Base-by-base conservation (phyloP, 2,113 vertebrate genomes). In the Cettia cetti region DNA sequence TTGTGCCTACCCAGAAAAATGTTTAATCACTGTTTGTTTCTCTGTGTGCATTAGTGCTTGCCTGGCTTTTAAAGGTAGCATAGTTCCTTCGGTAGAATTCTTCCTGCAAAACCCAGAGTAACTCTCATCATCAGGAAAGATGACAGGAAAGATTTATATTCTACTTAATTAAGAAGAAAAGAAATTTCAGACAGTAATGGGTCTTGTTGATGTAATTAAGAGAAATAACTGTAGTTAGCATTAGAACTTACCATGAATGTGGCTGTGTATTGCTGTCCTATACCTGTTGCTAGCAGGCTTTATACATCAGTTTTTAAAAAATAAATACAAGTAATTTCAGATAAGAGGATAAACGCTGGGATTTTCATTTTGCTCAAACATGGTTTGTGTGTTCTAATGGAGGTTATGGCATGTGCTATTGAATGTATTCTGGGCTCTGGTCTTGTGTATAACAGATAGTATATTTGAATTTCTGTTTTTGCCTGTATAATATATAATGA, bases 21-120 rank as follows among this genome's bases (percentile, higher is more conserved):
- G 42, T 92, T 92, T 86, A 53, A 82, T 93, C 42, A 49, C 49
- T 65, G 16, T 74, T 83, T 86, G 49, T 83, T 86, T 64, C 31
- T 74, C 83, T 78, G 24, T 26, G 3, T 78, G 74, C 91, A 93
- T 96, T 96, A 96, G 44, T 39, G 63, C 57, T 82, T 82, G 83
- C 31, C 21, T 54, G 54, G 86, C 86, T 94, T 84, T 95, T 94
- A 95, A 92, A 26, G 81, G 49, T 23, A 76, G 59, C 0, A 0
- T 21, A 52, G n/a, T 50, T 89, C 16, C 24, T 89, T 49, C 1
- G 0, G 74, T 15, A 57, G 27, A 76, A 54, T 86, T 89, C 60
- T 84, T 86, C 44, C 57, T 72, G 50, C 65, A 85, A 89, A 81
- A 57, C 69, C 30, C 37, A 40, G 35, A 69, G 47, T 71, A 60